Evolutionary conservation across 2,888 invertebrate genomes (phyloP).

Genomic region (Amphiduros pacificus): DNA sequence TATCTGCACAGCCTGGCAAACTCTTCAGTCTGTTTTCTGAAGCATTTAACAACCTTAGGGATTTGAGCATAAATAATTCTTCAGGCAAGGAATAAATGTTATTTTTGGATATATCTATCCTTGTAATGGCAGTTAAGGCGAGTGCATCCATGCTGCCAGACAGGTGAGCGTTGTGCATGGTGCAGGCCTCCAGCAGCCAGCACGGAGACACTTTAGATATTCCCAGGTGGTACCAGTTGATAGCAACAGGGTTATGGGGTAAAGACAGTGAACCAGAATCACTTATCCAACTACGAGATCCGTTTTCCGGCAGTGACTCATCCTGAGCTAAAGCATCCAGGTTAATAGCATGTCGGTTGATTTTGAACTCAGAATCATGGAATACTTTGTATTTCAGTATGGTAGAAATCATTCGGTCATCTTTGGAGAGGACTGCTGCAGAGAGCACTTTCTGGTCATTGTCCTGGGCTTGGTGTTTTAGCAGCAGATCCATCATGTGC

Average conservation of each 20-base stretch:
- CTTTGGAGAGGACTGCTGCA: constrained; percentile 74
- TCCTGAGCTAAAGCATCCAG: constrained; percentile 66
- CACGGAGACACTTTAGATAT: constrained; percentile 71
- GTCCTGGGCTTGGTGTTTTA: constrained; percentile 83
- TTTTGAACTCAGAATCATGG: constrained; percentile 87
- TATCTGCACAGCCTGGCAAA: constrained; percentile 57
- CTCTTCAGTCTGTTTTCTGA: constrained; percentile 75
- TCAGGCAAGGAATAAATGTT: constrained; percentile 77
- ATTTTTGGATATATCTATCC: constrained; percentile 91
- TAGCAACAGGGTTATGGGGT: constrained; percentile 63
- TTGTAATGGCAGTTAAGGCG: constrained; percentile 86
- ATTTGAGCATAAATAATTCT: constrained; percentile 73
- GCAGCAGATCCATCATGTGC: constrained; percentile 74
- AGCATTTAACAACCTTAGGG: constrained; percentile 83
- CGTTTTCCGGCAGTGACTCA: constrained; percentile 56
- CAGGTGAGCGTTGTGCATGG: constrained; percentile 82
- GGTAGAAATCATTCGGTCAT: constrained; percentile 71
- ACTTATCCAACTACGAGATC: no score
- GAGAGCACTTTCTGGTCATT: constrained; percentile 78
- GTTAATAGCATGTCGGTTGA: constrained; percentile 81
- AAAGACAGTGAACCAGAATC: neutral
- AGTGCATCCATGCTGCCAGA: constrained; percentile 69
- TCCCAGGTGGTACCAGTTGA: constrained; percentile 83
- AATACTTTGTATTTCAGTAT: constrained; percentile 79
- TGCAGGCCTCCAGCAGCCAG: constrained; percentile 83